phyloP scores from a whole-genome alignment of 2,888 invertebrate genomes.

The Loripinus fragilis region DNA sequence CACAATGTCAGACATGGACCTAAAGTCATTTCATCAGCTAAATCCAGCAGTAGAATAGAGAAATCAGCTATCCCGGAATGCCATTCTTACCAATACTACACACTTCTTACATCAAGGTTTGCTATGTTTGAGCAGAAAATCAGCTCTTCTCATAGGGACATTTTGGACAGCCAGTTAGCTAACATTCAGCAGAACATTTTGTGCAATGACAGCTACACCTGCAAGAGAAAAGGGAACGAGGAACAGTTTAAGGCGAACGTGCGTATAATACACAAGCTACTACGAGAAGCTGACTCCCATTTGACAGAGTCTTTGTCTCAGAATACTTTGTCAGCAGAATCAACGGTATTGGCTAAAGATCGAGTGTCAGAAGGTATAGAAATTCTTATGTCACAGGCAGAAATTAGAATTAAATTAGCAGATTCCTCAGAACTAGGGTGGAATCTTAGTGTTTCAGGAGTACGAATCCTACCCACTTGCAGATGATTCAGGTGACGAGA shows the following conservation, averaged over 20 bases:
- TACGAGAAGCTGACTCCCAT: not conserved
- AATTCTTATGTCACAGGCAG: not conserved
- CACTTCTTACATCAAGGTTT: not conserved
- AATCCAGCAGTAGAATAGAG: not conserved
- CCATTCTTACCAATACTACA: not conserved
- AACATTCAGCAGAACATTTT: slow-evolving; percentile 10
- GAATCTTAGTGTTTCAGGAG: not conserved
- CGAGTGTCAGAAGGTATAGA: not conserved
- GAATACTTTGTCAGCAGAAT: not conserved
- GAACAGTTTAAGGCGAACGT: not conserved
- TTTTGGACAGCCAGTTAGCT: not conserved
- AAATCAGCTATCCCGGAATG: not conserved
- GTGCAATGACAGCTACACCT: not conserved
- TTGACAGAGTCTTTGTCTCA: not conserved
- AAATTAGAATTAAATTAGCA: not conserved
- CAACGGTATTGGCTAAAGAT: not conserved
- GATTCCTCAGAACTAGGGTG: not conserved
- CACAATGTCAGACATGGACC: no score
- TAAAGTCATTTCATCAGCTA: not conserved
- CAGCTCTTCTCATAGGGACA: not conserved
- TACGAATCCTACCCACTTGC: slow-evolving; percentile 1
- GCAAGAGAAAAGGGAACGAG: slow-evolving; percentile 2
- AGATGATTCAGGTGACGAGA: not conserved
- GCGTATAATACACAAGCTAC: not conserved
- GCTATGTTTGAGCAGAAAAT: not conserved